Conservation (phyloP, 2,797 vertebrate species). For the Etheostoma perlongum region DNA sequence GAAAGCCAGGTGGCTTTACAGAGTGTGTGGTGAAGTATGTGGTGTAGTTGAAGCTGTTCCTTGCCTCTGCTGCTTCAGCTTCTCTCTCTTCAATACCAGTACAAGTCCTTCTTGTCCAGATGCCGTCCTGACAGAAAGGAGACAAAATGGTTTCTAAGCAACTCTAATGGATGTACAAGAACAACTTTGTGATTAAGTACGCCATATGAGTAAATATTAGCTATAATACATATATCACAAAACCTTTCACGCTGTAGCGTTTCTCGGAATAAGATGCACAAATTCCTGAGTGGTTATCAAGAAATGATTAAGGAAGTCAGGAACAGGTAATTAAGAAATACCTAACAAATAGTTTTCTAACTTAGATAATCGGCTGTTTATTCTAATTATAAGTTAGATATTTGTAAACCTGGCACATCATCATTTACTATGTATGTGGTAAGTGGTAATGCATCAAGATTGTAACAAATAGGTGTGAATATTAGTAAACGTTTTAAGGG, state of each 20-base stretch:
- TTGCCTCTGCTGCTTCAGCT: slow-evolving; percentile 6
- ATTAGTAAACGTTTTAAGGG: not conserved
- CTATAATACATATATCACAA: not conserved
- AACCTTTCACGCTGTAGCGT: not conserved
- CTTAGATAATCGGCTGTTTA: not conserved
- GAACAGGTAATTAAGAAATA: not conserved
- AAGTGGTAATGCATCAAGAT: no score
- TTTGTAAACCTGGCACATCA: not conserved
- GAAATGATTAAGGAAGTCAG: not conserved
- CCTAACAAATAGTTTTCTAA: not conserved
- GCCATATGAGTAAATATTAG: not conserved
- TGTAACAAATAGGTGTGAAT: not conserved
- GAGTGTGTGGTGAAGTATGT: not conserved
- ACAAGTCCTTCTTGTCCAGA: slow-evolving; percentile 86
- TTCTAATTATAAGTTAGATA: not conserved
- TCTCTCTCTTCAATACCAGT: slow-evolving; percentile 82
- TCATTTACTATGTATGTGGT: not conserved
- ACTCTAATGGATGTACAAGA: not conserved
- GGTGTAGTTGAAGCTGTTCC: not conserved
- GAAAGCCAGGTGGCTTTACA: slow-evolving; percentile 1
- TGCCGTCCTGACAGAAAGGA: slow-evolving; percentile 80
- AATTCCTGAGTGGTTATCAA: not conserved
- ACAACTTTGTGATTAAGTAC: not conserved
- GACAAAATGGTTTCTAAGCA: slow-evolving; percentile 6
- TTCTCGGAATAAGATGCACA: slow-evolving; percentile 2